Evolutionary conservation across 2,888 invertebrate species (phyloP).

Genomic region (Tortricodes alternella): DNA sequence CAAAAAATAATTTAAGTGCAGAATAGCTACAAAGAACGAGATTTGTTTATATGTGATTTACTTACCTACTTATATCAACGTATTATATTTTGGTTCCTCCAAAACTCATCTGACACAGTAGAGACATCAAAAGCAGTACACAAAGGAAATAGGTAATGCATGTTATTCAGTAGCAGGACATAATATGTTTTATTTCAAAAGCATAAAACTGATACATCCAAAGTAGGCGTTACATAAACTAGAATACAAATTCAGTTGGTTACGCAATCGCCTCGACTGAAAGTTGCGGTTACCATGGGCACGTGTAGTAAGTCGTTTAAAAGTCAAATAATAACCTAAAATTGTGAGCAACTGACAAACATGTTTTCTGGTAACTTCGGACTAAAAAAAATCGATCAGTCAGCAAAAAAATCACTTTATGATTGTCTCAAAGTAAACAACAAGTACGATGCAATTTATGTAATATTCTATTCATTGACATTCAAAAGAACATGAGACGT

Average conservation of each 20-base stretch:
- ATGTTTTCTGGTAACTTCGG: conserved; percentile 11
- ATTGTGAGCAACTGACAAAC: conserved; percentile 2
- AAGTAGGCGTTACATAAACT: conserved; percentile 5
- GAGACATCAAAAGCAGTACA: not conserved
- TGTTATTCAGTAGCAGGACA: not conserved
- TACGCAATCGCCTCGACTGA: conserved; percentile 6
- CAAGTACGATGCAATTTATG: too few species aligned
- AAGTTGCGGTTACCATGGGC: conserved; percentile 11
- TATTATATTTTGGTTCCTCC: too few species aligned
- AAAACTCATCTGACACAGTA: too few species aligned
- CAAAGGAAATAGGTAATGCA: not conserved
- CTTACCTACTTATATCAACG: too few species aligned
- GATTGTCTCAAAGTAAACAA: too few species aligned
- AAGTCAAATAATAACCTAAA: conserved; percentile 27
- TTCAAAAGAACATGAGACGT: too few species aligned
- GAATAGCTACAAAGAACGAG: too few species aligned
- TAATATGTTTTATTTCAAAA: not conserved
- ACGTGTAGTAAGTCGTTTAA: conserved; percentile 6
- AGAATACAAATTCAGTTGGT: conserved; percentile 8
- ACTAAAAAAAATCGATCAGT: too few species aligned
- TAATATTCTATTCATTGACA: too few species aligned
- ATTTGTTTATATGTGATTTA: too few species aligned
- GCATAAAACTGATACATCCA: not conserved
- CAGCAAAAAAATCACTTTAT: too few species aligned
- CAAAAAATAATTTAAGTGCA: too few species aligned